Evolutionary conservation across 2,113 vertebrate genomes (phyloP).

Genomic region (Gavia stellata): DNA sequence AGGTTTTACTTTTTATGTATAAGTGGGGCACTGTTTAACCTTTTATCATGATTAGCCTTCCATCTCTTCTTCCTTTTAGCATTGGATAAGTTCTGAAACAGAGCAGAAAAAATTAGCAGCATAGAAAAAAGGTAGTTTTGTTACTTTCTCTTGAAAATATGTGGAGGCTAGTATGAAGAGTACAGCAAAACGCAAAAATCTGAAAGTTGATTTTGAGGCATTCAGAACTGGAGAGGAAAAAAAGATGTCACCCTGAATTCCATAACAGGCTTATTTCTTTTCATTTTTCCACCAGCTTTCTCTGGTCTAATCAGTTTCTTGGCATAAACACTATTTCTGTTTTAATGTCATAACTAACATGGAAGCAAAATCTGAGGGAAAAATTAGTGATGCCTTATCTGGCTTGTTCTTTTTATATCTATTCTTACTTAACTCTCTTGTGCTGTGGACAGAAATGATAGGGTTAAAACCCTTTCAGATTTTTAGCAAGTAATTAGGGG

Average conservation of each 20-base stretch:
- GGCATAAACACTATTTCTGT: neutral
- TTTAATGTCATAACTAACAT: accelerated
- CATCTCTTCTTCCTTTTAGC: neutral
- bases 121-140: neutral
- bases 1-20: neutral
- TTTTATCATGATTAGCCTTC: neutral
- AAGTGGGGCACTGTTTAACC: accelerated
- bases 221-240: neutral
- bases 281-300: neutral
- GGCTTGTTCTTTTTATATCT: neutral
- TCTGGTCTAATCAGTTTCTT: neutral
- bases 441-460: neutral
- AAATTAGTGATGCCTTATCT: neutral
- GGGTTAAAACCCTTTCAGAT: neutral
- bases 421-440: neutral
- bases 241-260: neutral
- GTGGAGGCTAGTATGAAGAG: neutral
- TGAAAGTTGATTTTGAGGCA: neutral
- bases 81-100: neutral
- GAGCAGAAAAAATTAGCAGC: neutral
- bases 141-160: neutral
- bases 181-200: neutral
- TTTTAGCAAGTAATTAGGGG: neutral
- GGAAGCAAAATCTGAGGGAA: neutral
- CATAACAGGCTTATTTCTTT: neutral